Base-by-base conservation (phyloP, 2,888 invertebrate genomes). In the Zaprionus lineosus region DNA sequence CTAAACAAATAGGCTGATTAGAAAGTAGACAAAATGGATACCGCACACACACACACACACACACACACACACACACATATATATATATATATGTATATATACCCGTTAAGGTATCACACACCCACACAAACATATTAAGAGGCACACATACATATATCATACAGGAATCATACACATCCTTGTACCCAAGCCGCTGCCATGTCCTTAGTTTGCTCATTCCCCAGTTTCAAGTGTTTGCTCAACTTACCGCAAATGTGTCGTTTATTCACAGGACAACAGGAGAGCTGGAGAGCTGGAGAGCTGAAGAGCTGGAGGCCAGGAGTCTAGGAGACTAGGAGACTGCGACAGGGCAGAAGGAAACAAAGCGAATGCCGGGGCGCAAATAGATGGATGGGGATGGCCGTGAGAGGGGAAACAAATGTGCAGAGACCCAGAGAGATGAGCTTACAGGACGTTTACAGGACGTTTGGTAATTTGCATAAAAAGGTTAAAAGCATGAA, bases 1-100 rank as follows among this genome's bases (percentile, higher is more conserved):
- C 77, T 78, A 77, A 67, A 52, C 83, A 78, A 78, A 78, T 85
- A 84, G 62, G 53, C 66, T 84, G 85, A 78, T 78, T 82, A 82
- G 74, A 69, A 66, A 69, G 41, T 33, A 55, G 61, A 61, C 55
- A 57, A 51, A 57, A 67, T 29, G 14, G 15, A 28, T 15, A 14
- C 18, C 39, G 47, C 3, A 46, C 7, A 43, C 15, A 33, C 24
- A 50, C 7, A 18, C 15, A 36, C 40, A 37, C 5, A 18, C 16
- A 47, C 3, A 31, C 14, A 31, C 12, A 37, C 29, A 18, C 8
- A 40, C 18, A 39, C 26, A 29, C 37, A n/a, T 26, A 47, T 18
- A 29, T 8, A 14, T 11, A 21, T 41, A 24, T n/a, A n/a, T n/a
- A n/a, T n/a, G n/a, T n/a, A n/a, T n/a, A n/a, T n/a, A n/a, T n/a